Percentiles rank a stretch among this genome's conserved stretches.
These are phyloP conservation scores for Pygocentrus nattereri DNA, from an alignment of 2,797 vertebrate species.

Conservation along the genomic window DNA sequence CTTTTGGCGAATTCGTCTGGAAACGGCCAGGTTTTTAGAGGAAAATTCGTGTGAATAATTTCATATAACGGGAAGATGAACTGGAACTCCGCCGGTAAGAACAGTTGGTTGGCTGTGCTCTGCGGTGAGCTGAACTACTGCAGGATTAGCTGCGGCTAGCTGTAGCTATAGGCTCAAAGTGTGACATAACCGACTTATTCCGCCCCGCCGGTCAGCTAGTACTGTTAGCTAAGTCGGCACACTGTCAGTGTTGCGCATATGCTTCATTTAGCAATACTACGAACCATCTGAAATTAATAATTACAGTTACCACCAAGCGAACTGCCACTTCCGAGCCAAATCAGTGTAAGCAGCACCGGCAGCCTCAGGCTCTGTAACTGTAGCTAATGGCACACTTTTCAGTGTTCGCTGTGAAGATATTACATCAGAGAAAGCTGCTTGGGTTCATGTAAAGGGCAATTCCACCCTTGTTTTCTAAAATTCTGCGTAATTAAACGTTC, in stretches of 20 bases:
- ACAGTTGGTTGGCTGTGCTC: not conserved
- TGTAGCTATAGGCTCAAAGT: slow-evolving; percentile 35
- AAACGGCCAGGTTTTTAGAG: not conserved
- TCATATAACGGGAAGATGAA: slow-evolving; percentile 44
- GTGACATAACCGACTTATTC: slow-evolving; percentile 56
- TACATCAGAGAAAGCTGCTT: too few species aligned
- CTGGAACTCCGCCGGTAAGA: slow-evolving; percentile 58
- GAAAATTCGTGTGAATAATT: not conserved
- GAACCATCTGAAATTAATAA: not conserved
- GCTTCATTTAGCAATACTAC: not conserved
- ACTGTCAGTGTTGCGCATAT: not conserved
- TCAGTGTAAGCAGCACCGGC: slow-evolving; percentile 40
- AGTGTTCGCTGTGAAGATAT: not conserved
- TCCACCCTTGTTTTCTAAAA: too few species aligned
- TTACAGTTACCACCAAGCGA: not conserved
- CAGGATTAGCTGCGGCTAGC: slow-evolving; percentile 42
- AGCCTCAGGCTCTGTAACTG: not conserved
- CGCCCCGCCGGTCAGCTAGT: not conserved
- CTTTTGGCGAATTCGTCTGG: not conserved
- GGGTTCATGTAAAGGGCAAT: not conserved
- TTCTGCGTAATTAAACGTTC: too few species aligned
- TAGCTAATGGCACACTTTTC: not conserved
- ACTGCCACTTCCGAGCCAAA: not conserved
- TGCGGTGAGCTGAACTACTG: slow-evolving; percentile 24
- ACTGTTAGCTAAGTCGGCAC: not conserved